Evolutionary conservation across 2,888 invertebrate species (phyloP), one percentile per base, ranked within the genome.

Genomic region (Anagyrus pseudococci): DNA sequence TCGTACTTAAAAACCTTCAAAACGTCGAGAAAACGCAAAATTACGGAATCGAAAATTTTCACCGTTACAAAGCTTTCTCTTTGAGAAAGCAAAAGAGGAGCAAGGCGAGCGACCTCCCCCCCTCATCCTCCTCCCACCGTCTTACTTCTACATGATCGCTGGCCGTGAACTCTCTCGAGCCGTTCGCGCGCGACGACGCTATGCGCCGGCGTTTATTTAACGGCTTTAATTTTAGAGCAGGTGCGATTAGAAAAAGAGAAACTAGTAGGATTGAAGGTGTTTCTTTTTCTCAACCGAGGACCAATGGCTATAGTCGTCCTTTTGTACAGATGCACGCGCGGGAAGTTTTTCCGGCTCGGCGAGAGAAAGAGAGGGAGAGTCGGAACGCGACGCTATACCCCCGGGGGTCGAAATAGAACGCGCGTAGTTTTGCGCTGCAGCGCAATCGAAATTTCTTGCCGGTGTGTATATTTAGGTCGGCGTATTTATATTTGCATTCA

Each of bases 31-130:
- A 37, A 37, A 37, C 13, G 33, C 33, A 8, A 4, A 10, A 10
- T 4, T 7, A 29, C 10, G 29, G 6, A 4, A 29, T 29, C 29
- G 29, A 4, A 37, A 17, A 17, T n/a, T n/a, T n/a, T n/a, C n/a
- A n/a, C n/a, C n/a, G n/a, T n/a, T n/a, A n/a, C n/a, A n/a, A n/a
- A n/a, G n/a, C n/a, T n/a, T n/a, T n/a, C n/a, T n/a, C n/a, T n/a
- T n/a, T n/a, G 29, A 41, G 23, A 41, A 19, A 22, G 26, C 23
- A n/a, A 48, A 60, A 64, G 48, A 53, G 46, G 53, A 52, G 44
- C 56, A 56, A 62, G 59, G 66, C 55, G 29, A 56, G 50, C 52
- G 52, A 1, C 48, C 58, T 26, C 59, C 59, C 56, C 66, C 62
- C 48, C 59, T 62, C 62, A 62, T 46, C 54, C 15, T 19, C 43